Percentiles rank a stretch among this genome's conserved stretches.
These are phyloP conservation scores for Platorchestia sp. DNA, from an alignment of 1,140 invertebrate species.

Conservation along the genomic window DNA sequence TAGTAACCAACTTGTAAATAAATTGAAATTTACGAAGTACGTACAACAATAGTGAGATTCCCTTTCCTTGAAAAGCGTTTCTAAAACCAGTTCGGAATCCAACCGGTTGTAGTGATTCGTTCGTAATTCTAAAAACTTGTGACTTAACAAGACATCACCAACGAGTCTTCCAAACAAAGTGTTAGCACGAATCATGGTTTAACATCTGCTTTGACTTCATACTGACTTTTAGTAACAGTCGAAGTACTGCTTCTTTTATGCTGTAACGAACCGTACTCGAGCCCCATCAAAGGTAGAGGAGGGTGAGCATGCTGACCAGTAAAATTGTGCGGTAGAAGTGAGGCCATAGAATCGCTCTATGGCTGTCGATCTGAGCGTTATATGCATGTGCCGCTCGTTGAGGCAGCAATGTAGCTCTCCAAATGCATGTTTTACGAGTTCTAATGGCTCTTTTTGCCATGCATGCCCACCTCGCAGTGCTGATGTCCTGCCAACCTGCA, in stretches of 20 bases:
- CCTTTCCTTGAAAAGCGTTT: too few relatives aligned
- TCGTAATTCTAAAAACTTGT: too few relatives aligned
- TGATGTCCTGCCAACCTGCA: background rate
- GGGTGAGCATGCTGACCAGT: background rate
- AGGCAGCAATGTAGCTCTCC: background rate
- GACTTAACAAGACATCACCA: too few relatives aligned
- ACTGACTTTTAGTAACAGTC: background rate
- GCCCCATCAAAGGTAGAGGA: background rate
- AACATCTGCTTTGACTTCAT: background rate
- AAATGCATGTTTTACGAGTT: slow-evolving; percentile 47
- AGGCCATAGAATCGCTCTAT: background rate
- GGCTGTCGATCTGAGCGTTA: background rate
- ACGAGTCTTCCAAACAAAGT: too few relatives aligned
- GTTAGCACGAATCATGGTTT: background rate
- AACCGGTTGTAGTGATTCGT: too few relatives aligned
- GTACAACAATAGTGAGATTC: background rate
- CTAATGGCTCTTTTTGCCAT: slow-evolving; percentile 42
- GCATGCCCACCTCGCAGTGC: background rate
- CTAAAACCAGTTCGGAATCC: too few relatives aligned
- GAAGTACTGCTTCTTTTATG: background rate
- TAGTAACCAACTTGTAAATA: background rate
- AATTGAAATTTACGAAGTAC: background rate
- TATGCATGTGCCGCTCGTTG: slow-evolving; percentile 2
- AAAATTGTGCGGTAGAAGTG: background rate
- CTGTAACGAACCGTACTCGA: background rate